A percentile compares a stretch with the other conserved stretches of the same genome.
These are phyloP conservation scores for Synanthedon andrenaeformis DNA, from an alignment of 2,888 invertebrate genomes.

Conservation along the genomic window DNA sequence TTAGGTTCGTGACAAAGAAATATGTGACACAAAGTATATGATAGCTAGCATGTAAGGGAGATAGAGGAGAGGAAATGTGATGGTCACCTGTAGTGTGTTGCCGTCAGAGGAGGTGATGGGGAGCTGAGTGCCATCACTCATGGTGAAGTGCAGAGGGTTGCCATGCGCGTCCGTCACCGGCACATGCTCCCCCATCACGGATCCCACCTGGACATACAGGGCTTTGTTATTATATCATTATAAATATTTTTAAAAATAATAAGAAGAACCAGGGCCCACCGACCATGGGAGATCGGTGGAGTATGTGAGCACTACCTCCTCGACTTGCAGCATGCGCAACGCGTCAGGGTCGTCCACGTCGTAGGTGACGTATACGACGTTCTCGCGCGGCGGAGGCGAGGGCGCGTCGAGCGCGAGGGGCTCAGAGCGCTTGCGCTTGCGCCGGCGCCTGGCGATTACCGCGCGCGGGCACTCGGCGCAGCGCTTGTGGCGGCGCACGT, in stretches of 20 bases:
- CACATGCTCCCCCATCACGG: slow-evolving; percentile 4
- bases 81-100: slow-evolving; percentile 46
- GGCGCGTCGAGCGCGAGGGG: slow-evolving; percentile 76
- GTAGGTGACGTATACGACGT: slow-evolving; percentile 58
- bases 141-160: slow-evolving; percentile 75
- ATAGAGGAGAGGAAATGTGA: no score
- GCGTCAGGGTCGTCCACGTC: slow-evolving; percentile 34
- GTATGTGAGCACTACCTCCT: slow-evolving; percentile 24
- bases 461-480: slow-evolving; percentile 77
- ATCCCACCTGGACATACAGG: no score
- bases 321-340: slow-evolving; percentile 37
- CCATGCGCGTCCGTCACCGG: slow-evolving; percentile 78
- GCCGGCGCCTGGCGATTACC: slow-evolving; percentile 75
- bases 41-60: no score
- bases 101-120: slow-evolving; percentile 72
- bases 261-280: no score
- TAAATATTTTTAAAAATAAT: no score
- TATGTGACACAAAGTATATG: no score
- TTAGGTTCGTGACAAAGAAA: not conserved
- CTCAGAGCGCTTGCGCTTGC: slow-evolving; percentile 75
- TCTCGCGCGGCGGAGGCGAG: slow-evolving; percentile 53
- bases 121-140: slow-evolving; percentile 76
- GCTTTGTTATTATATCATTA: no score
- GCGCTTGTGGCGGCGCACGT: slow-evolving; percentile 55
- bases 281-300: no score